These are phyloP conservation scores for Gallinago undulata DNA, from an alignment of 2,113 vertebrate species.

Conservation along the genomic window DNA sequence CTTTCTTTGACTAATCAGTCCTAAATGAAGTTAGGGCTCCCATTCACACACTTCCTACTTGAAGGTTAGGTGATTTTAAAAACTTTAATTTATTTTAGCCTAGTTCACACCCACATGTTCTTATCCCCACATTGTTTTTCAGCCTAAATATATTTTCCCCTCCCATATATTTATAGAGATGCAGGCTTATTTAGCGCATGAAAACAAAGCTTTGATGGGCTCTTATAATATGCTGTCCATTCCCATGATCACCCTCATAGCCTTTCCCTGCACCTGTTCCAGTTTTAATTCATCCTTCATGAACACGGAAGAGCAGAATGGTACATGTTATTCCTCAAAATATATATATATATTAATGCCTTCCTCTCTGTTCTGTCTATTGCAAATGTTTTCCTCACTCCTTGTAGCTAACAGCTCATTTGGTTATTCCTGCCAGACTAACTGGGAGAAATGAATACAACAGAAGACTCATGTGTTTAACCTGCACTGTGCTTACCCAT, in stretches of 20 bases:
- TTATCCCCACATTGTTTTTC: not conserved
- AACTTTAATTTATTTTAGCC: not conserved
- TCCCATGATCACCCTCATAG: not conserved
- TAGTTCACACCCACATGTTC: not conserved
- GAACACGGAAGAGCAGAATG: not conserved
- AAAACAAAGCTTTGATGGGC: not conserved
- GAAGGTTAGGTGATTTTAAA: not conserved
- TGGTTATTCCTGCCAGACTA: not conserved
- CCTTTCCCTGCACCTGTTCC: not conserved
- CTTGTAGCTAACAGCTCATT: not conserved
- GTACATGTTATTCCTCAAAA: not conserved
- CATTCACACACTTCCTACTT: not conserved
- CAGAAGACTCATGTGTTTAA: not conserved
- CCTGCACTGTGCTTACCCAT: not conserved
- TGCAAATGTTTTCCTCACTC: not conserved
- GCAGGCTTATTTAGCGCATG: not conserved
- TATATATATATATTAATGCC: not conserved
- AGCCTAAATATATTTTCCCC: not conserved
- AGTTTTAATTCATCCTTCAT: not conserved
- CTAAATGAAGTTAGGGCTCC: not conserved
- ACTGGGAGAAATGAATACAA: not conserved
- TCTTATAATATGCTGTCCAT: not conserved
- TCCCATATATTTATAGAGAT: not conserved
- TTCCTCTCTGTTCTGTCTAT: not conserved
- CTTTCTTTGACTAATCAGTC: not conserved